A percentile compares a stretch with the other conserved stretches of the same genome.
Conservation (phyloP, 2,113 vertebrate genomes). For the Athene cunicularia region DNA sequence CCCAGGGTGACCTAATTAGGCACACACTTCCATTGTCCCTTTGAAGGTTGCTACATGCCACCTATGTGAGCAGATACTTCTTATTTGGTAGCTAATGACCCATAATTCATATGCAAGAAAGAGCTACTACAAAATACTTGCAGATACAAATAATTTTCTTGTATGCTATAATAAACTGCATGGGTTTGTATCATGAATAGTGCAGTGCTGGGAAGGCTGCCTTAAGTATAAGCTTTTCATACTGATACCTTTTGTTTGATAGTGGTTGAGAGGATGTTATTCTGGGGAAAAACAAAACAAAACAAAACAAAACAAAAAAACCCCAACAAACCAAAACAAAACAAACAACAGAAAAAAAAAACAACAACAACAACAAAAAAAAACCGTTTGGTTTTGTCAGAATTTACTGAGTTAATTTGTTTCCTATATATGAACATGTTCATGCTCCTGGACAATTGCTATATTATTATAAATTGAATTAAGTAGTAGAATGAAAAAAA, state of each 20-base stretch:
- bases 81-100: background rate
- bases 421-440: background rate
- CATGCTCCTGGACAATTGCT: background rate
- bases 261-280: background rate
- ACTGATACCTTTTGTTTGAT: background rate
- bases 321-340: too few relatives aligned
- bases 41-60: background rate
- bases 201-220: accelerated
- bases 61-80: background rate
- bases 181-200: background rate
- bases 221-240: background rate
- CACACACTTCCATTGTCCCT: background rate
- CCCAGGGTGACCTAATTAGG: background rate
- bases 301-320: too few relatives aligned
- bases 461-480: background rate
- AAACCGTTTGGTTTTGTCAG: background rate
- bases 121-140: background rate
- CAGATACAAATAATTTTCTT: background rate
- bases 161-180: background rate
- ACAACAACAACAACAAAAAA: too few relatives aligned
- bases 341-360: too few relatives aligned
- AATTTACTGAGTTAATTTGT: background rate
- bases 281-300: background rate
- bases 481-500: background rate
- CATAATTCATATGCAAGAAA: background rate